Evolutionary conservation across 2,797 vertebrate species (phyloP), one percentile per base, ranked within the genome.

Genomic region (Sardinella longiceps): DNA sequence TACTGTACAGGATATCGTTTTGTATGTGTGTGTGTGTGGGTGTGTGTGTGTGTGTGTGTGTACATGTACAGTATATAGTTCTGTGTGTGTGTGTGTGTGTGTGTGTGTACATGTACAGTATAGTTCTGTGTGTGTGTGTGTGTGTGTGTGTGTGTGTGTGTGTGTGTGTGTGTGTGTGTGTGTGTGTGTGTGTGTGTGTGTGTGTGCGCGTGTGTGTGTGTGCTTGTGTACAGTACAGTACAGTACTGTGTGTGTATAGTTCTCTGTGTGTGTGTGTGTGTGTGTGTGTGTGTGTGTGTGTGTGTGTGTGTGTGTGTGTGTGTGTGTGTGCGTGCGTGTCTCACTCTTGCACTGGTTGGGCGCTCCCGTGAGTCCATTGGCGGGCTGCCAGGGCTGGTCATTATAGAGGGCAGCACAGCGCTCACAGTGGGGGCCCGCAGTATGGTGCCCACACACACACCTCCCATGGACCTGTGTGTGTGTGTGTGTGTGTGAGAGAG

Each of bases 361-460:
- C 1, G 95, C 96, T 88, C 97, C 97, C 0, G 97, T 98, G 89
- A 96, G 94, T 70, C 97, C 97, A 0, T 98, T 95, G 0, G 98
- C 98, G 18, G 98, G 95, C 92, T 96, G 95, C 98, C 98, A 99
- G 0, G 97, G 98, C n/a, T 94, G 95, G 92, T 99, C 97, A 0
- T 98, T 99, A 94, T 97, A 97, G 84, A 99, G 94, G 0, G 96
- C 92, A 66, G 96, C 93, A 0, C 98, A 99, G 60, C 85, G 93
- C 89, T 98, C 96, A 90, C 98, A 99, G 92, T 99, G 97, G 84
- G 94, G 92, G 81, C 98, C 98, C 66, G 95, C 96, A 0, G 98
- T 99, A 92, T 99, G 97, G 94, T 99, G 98, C 91, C 96, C 96
- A 93, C 98, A 99, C 89, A 98, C 95, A 90, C 98, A 99, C 89